Percentiles rank a stretch among this genome's conserved stretches.
phyloP scores from a whole-genome alignment of 2,797 vertebrate genomes.

The Oophaga sylvatica region DNA sequence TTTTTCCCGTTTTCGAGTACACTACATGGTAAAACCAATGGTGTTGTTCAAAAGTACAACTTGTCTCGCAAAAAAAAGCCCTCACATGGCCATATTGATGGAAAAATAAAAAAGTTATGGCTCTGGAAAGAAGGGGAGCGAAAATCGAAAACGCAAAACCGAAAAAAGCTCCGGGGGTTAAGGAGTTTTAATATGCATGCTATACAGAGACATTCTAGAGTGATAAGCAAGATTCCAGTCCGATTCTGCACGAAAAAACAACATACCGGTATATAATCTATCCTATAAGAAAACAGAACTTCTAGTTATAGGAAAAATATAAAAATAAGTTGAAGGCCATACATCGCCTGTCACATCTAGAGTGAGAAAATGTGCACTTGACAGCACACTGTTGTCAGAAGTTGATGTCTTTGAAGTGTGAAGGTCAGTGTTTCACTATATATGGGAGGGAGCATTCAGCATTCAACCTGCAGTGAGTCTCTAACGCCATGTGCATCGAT shows the following conservation, averaged over 20 bases:
- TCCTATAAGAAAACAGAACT: not conserved
- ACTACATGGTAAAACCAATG: too few species aligned
- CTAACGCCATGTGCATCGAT: constrained; percentile 4
- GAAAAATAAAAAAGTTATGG: too few species aligned
- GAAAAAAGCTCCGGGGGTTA: too few species aligned
- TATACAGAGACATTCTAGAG: too few species aligned
- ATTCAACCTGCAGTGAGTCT: not conserved
- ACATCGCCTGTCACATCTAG: not conserved
- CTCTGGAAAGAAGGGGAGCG: too few species aligned
- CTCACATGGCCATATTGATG: too few species aligned
- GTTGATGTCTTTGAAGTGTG: constrained; percentile 18
- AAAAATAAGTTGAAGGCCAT: constrained; percentile 45
- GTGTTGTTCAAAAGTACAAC: too few species aligned
- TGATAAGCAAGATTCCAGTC: not conserved
- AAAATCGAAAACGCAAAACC: too few species aligned
- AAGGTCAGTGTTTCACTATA: constrained; percentile 48
- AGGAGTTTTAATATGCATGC: too few species aligned
- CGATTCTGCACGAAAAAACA: not conserved
- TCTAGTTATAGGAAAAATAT: not conserved
- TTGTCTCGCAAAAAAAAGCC: too few species aligned
- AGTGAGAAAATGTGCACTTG: constrained; percentile 56
- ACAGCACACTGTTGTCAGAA: constrained; percentile 67
- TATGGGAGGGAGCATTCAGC: not conserved
- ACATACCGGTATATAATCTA: not conserved
- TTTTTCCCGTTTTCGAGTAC: too few species aligned